Base-by-base conservation (phyloP, 2,113 vertebrate genomes). In the Neofelis nebulosa region DNA sequence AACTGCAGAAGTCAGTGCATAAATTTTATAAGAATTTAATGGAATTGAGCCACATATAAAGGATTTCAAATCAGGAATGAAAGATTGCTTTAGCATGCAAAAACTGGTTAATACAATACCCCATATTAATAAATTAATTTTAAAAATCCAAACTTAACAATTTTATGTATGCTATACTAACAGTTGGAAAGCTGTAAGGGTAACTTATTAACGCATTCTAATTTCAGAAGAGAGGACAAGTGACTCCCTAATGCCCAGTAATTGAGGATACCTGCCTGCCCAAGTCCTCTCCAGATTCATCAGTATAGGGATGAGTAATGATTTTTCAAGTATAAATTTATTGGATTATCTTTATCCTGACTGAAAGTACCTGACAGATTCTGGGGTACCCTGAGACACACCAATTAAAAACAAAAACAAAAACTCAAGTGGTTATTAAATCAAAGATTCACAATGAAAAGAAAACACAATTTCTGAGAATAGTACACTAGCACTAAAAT, bases 21-120 rank as follows among this genome's bases (percentile, higher is more conserved):
- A 95, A 45, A 31, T 68, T 96, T 68, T 96, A 84, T 0, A 93
- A 66, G 15, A 76, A 95, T 92, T 83, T 85, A 95, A 90, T 74
- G 23, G 68, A 69, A 89, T 38, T 87, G 29, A 83, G 68, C 15
- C 25, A 96, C 87, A 78, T 52, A 65, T 18, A 48, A 93, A 84
- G n/a, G 65, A 83, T 83, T 94, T 84, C 10, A 91, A 96, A 96
- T 57, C 33, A 96, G 15, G 57, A 97, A 93, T 78, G 29, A 16
- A 95, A 95, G n/a, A 48, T 36, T 88, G n/a, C 36, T 87, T 92
- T 71, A 86, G 36, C 18, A 87, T 45, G 4, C 38, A 48, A 93
- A 96, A 87, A 52, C 2, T 74, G 31, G 29, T 61, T 87, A 90
- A 78, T 66, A 50, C 57, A 95, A 76, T 18, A 73, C 2, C 69